phyloP scores from a whole-genome alignment of 92 coral and sea anemone species.

The Meandrina meandrites region DNA sequence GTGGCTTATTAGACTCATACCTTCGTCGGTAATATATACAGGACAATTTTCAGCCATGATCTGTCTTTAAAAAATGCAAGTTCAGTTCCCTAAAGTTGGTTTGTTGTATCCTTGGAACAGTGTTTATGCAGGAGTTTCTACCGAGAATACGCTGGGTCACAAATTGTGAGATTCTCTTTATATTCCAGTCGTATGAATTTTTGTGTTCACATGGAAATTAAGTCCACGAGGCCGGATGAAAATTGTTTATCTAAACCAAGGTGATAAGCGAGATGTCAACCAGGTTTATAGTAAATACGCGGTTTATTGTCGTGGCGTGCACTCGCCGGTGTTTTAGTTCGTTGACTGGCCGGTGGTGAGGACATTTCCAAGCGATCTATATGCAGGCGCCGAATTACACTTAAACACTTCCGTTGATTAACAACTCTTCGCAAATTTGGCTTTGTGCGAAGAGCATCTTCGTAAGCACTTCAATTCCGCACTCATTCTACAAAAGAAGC shows the following conservation, averaged over 20 bases:
- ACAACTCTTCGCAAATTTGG: background rate
- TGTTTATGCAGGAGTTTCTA: background rate
- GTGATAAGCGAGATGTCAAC: background rate
- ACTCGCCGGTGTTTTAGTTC: background rate
- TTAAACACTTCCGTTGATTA: slow-evolving; percentile 25
- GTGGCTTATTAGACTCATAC: background rate
- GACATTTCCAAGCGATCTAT: background rate
- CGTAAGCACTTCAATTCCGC: slow-evolving; percentile 1
- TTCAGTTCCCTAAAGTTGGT: background rate
- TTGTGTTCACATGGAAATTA: background rate
- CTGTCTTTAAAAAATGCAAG: too few relatives aligned
- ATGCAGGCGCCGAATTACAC: background rate
- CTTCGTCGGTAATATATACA: too few relatives aligned
- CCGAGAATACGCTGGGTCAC: background rate
- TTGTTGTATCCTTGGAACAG: background rate
- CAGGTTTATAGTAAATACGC: background rate
- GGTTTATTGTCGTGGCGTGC: background rate
- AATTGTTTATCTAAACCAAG: background rate
- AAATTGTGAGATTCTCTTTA: background rate
- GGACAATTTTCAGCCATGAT: too few relatives aligned
- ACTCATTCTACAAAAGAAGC: background rate
- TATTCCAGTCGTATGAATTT: background rate
- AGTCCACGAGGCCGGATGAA: background rate
- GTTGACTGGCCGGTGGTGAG: background rate
- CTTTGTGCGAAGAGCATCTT: background rate